Conservation (phyloP, 2,797 vertebrate species). For the Rhadinocentrus ornatus region DNA sequence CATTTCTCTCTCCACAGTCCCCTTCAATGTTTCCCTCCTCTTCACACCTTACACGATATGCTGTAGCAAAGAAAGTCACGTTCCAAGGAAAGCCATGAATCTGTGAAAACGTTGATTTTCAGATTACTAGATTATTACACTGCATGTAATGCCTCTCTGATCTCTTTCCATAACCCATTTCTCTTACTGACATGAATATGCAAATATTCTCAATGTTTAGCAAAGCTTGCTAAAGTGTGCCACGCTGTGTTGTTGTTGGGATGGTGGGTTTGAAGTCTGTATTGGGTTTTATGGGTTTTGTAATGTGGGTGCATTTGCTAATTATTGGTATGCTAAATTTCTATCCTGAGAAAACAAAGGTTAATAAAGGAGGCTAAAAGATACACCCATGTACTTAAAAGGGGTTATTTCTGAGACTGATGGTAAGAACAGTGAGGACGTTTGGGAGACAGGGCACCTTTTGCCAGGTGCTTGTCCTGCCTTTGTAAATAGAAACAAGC, state of each 20-base stretch:
- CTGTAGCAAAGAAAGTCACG: neutral
- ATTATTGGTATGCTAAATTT: neutral
- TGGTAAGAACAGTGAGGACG: neutral
- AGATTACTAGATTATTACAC: neutral
- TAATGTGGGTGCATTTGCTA: neutral
- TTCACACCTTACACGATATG: too few species aligned
- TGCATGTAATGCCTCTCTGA: conserved; percentile 4
- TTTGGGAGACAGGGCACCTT: neutral
- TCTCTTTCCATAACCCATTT: neutral
- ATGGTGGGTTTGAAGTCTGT: too few species aligned
- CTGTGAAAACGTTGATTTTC: neutral
- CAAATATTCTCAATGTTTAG: neutral
- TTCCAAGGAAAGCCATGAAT: neutral
- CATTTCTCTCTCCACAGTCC: neutral
- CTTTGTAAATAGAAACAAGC: conserved; percentile 17
- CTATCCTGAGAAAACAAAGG: neutral
- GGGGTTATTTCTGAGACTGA: neutral
- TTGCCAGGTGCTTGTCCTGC: neutral
- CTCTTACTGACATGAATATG: neutral
- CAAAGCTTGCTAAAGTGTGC: too few species aligned
- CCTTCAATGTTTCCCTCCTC: too few species aligned
- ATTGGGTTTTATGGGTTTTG: too few species aligned
- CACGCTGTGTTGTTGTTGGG: too few species aligned
- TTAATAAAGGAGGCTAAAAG: too few species aligned
- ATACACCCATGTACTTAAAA: neutral